Evolutionary conservation across 2,113 vertebrate genomes (phyloP).

Genomic region (Ailuropoda melanoleuca): DNA sequence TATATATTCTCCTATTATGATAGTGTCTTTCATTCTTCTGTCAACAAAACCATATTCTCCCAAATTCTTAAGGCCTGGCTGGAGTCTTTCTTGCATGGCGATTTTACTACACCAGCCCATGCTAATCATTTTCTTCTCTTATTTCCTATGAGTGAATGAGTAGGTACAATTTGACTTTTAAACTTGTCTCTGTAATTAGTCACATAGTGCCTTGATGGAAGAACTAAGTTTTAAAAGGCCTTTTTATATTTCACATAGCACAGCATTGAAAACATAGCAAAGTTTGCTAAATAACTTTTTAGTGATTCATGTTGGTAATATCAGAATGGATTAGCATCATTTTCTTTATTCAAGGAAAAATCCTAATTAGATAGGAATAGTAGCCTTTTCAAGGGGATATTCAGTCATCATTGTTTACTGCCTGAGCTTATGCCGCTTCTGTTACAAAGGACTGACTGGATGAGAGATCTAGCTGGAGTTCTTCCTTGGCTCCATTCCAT

Average conservation of each 20-base stretch:
- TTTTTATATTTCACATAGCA: neutral
- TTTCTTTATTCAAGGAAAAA: constrained; percentile 2
- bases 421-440: neutral
- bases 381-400: neutral
- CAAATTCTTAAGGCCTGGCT: neutral
- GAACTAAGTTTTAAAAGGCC: neutral
- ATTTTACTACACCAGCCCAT: neutral
- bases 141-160: neutral
- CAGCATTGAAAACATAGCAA: neutral
- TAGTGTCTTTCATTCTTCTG: neutral
- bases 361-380: neutral
- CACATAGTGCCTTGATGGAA: neutral
- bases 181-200: neutral
- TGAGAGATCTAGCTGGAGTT: neutral
- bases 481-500: neutral
- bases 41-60: neutral
- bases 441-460: neutral
- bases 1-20: neutral
- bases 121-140: neutral
- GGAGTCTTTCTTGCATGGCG: neutral
- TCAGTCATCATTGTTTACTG: neutral
- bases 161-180: neutral
- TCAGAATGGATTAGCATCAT: neutral
- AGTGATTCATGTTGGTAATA: neutral
- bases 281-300: neutral